Base-by-base conservation (phyloP, 2,797 vertebrate species). In the Pogonophryne albipinna region DNA sequence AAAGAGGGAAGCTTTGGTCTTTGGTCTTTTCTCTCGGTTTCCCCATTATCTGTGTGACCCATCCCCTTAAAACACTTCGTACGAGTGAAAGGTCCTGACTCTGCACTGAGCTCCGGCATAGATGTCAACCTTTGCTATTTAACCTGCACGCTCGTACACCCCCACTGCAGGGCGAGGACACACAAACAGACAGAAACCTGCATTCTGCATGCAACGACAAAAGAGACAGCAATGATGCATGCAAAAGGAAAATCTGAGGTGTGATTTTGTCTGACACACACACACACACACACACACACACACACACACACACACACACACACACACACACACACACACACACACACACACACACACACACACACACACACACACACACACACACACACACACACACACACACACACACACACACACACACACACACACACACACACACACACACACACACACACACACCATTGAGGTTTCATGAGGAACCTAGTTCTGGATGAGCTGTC, bases 401-500 rank as follows among this genome's bases (percentile, higher is more conserved):
- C n/a, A n/a, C n/a, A n/a, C n/a, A n/a, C n/a, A n/a, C n/a, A n/a
- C n/a, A n/a, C n/a, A n/a, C n/a, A n/a, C n/a, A n/a, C n/a, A n/a
- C n/a, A n/a, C 7, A 38, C 34, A 38, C 34, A 38, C 34, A 38
- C 34, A 38, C 34, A 38, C 34, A 38, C 34, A 38, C 34, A 38
- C 34, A 38, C 34, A 38, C 23, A 47, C 14, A 16, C n/a, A 38
- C 55, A 57, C 55, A 44, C 11, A 42, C 6, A 8, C 6, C 68
- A 78, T 42, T 58, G 73, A 78, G 63, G 71, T 72, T 86, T 78
- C 15, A 34, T 52, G 74, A 56, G 85, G 82, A 90, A 81, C 76
- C 85, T 57, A 56, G 92, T 92, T 94, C 93, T 93, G 91, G 93
- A 90, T 94, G 90, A 95, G 86, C 84, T 88, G 93, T 89, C 87